phyloP scores from a whole-genome alignment of 2,113 vertebrate species.

The Eudyptes chrysolophus region DNA sequence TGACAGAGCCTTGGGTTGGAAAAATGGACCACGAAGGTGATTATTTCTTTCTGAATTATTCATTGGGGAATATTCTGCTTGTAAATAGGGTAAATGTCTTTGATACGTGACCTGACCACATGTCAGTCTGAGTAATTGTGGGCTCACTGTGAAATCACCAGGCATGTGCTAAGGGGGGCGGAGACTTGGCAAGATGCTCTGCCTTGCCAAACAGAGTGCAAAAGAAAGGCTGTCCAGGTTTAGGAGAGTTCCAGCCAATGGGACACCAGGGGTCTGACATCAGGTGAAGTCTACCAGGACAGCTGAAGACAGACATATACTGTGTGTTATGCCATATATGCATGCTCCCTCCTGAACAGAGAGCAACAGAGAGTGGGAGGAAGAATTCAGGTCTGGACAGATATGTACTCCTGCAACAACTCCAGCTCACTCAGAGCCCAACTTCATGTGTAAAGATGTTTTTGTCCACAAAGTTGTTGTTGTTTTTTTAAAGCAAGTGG shows the following conservation, averaged over 20 bases:
- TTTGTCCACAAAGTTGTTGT: not conserved
- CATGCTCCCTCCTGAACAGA: not conserved
- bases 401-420: not conserved
- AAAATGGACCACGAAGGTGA: not conserved
- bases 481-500: not conserved
- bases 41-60: conserved; percentile 10
- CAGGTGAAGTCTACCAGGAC: not conserved
- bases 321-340: not conserved
- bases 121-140: not conserved
- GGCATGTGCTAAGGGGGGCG: not conserved
- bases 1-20: not conserved
- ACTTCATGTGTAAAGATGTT: not conserved
- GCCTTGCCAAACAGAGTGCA: not conserved
- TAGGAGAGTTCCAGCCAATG: not conserved
- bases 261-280: not conserved
- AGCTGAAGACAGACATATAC: not conserved
- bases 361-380: not conserved
- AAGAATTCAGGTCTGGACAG: not conserved
- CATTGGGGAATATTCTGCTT: not conserved
- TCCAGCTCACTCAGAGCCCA: not conserved
- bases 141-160: not conserved
- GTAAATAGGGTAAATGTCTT: not conserved
- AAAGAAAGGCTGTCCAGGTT: not conserved
- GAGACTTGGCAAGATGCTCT: not conserved
- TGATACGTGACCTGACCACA: not conserved